phyloP scores from a whole-genome alignment of 2,888 invertebrate genomes.

The Allacma fusca region DNA sequence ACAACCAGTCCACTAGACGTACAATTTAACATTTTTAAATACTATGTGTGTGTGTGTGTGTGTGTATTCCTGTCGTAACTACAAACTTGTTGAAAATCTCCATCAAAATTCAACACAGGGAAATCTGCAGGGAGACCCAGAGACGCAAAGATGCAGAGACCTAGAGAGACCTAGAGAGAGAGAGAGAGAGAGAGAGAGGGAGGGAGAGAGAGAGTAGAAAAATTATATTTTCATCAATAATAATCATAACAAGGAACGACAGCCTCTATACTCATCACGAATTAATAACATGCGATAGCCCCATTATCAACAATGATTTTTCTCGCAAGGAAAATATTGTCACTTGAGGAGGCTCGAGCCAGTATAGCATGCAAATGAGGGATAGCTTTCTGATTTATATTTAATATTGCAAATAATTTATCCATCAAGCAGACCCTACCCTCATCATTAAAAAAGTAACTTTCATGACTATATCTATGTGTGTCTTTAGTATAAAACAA shows the following conservation, averaged over 20 bases:
- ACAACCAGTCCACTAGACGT: not conserved
- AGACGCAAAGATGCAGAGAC: not conserved
- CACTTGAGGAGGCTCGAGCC: not conserved
- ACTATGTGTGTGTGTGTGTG: no score
- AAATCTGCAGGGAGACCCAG: not conserved
- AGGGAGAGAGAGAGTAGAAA: not conserved
- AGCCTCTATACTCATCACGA: not conserved
- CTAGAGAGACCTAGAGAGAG: not conserved
- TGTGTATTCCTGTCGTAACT: no score
- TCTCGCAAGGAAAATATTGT: not conserved
- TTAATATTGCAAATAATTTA: conserved; percentile 22
- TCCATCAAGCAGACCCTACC: conserved; percentile 9
- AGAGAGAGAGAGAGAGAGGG: not conserved
- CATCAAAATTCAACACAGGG: not conserved
- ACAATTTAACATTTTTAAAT: not conserved
- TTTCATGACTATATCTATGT: not conserved
- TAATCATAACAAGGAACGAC: not conserved
- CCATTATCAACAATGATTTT: not conserved
- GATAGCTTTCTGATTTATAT: conserved; percentile 1
- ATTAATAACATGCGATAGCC: not conserved
- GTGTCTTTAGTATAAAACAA: not conserved
- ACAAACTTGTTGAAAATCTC: no score
- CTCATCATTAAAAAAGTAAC: conserved; percentile 26
- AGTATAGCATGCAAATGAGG: not conserved
- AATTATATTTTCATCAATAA: no score